Evolutionary conservation across 2,797 vertebrate genomes (phyloP).

Genomic region (Acanthopagrus latus): DNA sequence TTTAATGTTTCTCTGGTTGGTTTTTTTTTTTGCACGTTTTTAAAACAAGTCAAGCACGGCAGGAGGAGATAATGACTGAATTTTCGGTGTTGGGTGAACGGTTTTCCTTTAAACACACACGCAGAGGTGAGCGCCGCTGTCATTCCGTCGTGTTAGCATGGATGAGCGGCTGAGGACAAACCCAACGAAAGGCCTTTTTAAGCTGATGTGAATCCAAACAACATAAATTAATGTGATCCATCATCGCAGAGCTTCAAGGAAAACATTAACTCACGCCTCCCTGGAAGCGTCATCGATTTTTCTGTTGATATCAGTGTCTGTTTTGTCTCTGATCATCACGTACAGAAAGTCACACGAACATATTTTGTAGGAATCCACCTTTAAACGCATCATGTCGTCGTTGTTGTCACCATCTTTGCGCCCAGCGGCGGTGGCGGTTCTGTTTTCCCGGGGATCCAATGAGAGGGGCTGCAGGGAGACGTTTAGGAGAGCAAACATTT

Average conservation of each 20-base stretch:
- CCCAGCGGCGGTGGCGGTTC: conserved; percentile 5
- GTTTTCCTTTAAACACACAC: conserved; percentile 9
- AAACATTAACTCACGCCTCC: background rate
- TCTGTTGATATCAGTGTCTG: background rate
- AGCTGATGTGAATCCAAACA: conserved; percentile 40
- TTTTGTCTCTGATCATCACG: background rate
- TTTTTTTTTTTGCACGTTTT: too few relatives aligned
- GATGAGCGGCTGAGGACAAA: conserved; percentile 53
- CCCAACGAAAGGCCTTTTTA: conserved; percentile 17
- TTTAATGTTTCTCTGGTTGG: too few relatives aligned
- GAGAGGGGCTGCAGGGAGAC: conserved; percentile 75
- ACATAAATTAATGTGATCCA: conserved; percentile 47
- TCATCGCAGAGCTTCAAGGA: conserved; percentile 14
- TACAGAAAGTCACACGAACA: background rate
- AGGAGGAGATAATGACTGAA: too few relatives aligned
- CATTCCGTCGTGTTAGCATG: conserved; percentile 30
- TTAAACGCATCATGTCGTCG: conserved; percentile 11
- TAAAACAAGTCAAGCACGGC: too few relatives aligned
- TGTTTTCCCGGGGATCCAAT: conserved; percentile 46
- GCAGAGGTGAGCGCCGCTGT: conserved; percentile 7
- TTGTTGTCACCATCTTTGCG: conserved; percentile 35
- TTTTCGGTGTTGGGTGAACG: too few relatives aligned
- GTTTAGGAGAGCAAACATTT: conserved; percentile 97
- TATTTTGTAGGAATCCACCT: conserved; percentile 4
- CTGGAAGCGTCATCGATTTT: background rate